phyloP scores from a whole-genome alignment of 2,888 invertebrate species.

The Rambutsinella grinnellia region DNA sequence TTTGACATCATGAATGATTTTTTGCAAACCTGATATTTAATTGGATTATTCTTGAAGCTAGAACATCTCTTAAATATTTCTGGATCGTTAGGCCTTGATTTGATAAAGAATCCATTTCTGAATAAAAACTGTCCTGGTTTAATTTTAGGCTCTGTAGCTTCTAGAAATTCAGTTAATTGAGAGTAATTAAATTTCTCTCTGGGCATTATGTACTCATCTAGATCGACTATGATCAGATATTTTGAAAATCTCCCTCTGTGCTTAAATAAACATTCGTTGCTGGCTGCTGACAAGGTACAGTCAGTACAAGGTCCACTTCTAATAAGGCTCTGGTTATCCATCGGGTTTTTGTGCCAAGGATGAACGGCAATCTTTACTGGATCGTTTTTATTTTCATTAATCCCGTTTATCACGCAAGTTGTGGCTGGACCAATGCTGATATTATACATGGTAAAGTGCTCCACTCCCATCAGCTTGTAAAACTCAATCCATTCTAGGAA shows the following conservation, averaged over 20 bases:
- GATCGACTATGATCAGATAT: constrained; percentile 27
- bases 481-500: constrained; percentile 45
- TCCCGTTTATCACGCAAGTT: constrained; percentile 12
- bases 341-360: constrained; percentile 12
- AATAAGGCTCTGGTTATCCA: neutral
- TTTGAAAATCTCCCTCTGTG: constrained; percentile 20
- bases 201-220: constrained; percentile 1
- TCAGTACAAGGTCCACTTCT: neutral
- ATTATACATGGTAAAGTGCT: constrained; percentile 36
- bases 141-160: neutral
- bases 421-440: constrained; percentile 10
- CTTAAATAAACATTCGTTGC: constrained; percentile 15
- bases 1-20: neutral
- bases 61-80: neutral
- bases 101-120: constrained; percentile 19
- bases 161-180: neutral
- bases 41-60: neutral
- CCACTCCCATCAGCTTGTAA: constrained; percentile 38
- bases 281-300: constrained; percentile 1
- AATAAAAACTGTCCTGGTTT: constrained; percentile 4
- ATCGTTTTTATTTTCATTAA: neutral
- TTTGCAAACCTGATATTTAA: neutral
- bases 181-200: no score
- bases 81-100: neutral
- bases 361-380: neutral